Base-by-base conservation (phyloP, 2,113 vertebrate species). In the Periophthalmus modestus region DNA sequence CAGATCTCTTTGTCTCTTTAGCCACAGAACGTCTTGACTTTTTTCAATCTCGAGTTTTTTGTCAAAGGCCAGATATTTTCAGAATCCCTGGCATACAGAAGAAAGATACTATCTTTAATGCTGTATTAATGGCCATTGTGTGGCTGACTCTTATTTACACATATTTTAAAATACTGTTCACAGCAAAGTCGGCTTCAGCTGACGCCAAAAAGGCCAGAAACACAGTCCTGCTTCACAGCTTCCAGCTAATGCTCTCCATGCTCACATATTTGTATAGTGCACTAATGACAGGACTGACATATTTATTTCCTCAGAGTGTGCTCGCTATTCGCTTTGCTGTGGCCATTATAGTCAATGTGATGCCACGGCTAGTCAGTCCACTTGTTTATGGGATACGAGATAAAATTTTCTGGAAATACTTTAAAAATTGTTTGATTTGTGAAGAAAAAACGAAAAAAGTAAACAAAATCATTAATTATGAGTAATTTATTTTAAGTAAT, bases 361-460 rank as follows among this genome's bases (percentile, higher is more conserved):
- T 93, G 46, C 91, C 90, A 0, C 75, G 89, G 7, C 83, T 91
- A 14, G 7, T 92, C 15, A 94, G 92, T 63, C 91, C 92, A 0
- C 59, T 91, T 3, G 59, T 93, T 13, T 94, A 94, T n/a, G 92
- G 92, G 0, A 19, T 92, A 4, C 76, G 93, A 65, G 93, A 94
- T 77, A 67, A 89, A 47, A 80, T 24, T 0, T 90, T 94, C 72
- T 80, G 65, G 69, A 74, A 46, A 12, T 76, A 92, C 23, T 5
- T 92, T 39, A 89, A 69, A 39, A 1, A 28, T 2, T 3, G 3
- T 28, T 28, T 28, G 3, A 2, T 28, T 28, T 28, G 28, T 28
- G 28, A n/a, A 28, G 28, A 3, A 28, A 28, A 28, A 28, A 28
- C 1, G 28, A 15, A 28, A 3, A 28, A 28, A 28, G 28, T 3